phyloP scores from a whole-genome alignment of 2,888 invertebrate species.

The Platycnemis pennipes region DNA sequence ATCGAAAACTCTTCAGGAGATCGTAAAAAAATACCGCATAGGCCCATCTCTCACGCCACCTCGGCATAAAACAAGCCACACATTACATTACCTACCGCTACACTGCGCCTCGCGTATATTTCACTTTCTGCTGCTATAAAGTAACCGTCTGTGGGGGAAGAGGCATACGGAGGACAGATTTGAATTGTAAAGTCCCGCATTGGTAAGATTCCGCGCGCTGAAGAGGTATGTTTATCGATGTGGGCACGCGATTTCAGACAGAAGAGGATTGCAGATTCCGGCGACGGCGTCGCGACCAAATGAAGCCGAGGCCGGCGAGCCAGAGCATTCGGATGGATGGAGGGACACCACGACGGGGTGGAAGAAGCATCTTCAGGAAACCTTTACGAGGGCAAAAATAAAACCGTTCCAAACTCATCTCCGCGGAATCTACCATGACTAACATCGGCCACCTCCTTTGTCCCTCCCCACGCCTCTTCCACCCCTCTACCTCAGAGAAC shows the following conservation, averaged over 20 bases:
- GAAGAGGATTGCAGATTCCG: neutral
- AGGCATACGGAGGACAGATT: neutral
- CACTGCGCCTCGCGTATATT: neutral
- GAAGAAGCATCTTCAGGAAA: slow-evolving; percentile 11
- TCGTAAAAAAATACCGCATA: neutral
- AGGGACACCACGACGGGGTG: neutral
- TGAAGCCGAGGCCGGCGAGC: neutral
- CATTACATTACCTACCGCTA: neutral
- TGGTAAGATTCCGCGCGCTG: neutral
- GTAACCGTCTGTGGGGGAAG: neutral
- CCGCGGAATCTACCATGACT: slow-evolving; percentile 3
- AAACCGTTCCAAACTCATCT: slow-evolving; percentile 44
- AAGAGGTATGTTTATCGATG: neutral
- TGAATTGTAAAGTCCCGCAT: neutral
- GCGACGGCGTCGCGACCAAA: neutral
- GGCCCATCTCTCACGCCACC: neutral
- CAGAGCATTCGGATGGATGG: neutral
- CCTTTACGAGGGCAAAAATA: slow-evolving; percentile 64
- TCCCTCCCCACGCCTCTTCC: neutral
- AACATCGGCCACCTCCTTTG: neutral
- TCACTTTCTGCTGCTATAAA: neutral
- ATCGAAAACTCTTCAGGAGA: neutral
- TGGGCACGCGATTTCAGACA: neutral
- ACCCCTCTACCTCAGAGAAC: neutral
- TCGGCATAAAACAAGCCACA: neutral